Conservation (phyloP, 2,888 invertebrate species). For the Meta bourneti region DNA sequence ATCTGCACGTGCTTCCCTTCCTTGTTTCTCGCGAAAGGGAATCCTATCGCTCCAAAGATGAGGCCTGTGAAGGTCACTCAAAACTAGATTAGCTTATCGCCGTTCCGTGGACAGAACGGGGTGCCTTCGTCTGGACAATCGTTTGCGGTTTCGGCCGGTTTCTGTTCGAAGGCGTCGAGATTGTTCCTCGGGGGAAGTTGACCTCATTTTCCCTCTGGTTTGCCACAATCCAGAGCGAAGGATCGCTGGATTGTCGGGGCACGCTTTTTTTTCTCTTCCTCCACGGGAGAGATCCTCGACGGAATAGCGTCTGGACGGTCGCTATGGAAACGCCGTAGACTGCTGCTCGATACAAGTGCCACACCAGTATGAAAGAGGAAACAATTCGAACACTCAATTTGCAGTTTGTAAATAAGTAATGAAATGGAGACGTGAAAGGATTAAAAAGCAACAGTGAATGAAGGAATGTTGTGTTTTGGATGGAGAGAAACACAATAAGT, state of each 20-base stretch:
- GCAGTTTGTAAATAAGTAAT: no score
- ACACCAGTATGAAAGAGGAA: no score
- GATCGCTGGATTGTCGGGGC: conserved; percentile 10
- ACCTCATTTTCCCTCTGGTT: conserved; percentile 33
- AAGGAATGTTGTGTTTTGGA: no score
- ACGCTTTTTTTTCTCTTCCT: neutral
- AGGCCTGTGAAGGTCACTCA: conserved; percentile 21
- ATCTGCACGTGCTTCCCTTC: neutral
- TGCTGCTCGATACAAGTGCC: neutral
- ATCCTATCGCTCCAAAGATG: neutral
- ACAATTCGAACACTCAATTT: no score
- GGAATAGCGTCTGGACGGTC: neutral
- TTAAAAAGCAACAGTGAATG: no score
- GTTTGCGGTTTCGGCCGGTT: neutral
- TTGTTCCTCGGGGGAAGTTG: conserved; percentile 18
- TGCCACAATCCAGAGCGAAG: conserved; percentile 4
- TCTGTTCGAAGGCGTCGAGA: neutral
- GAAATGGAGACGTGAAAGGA: no score
- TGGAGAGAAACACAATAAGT: no score
- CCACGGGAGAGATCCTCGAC: neutral
- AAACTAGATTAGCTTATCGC: conserved; percentile 32
- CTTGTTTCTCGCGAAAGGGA: neutral
- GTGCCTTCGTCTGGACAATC: conserved; percentile 3
- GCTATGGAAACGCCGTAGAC: neutral
- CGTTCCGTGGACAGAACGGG: neutral